Conservation (phyloP, 1,140 invertebrate species). For the Sycophaga agraensis region DNA sequence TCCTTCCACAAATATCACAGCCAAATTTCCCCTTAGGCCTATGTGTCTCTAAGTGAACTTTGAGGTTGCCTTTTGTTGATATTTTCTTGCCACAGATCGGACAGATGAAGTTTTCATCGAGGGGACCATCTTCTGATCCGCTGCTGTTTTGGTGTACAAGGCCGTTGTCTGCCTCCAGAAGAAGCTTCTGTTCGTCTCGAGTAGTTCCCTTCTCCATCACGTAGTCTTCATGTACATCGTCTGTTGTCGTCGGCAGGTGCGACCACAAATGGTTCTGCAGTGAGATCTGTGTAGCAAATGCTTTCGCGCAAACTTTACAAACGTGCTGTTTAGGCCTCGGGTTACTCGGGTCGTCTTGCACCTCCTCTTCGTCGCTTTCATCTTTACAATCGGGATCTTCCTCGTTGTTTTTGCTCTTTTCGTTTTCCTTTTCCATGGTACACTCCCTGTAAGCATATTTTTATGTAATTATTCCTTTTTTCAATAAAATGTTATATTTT, state of each 20-base stretch:
- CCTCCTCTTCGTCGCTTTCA: slow-evolving; percentile 32
- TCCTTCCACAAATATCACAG: slow-evolving; percentile 70
- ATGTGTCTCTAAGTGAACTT: slow-evolving; percentile 68
- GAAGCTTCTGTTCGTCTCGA: too few relatives aligned
- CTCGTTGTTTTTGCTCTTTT: slow-evolving; percentile 23
- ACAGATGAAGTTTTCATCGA: slow-evolving; percentile 57
- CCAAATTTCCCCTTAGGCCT: slow-evolving; percentile 64
- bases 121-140: slow-evolving; percentile 6
- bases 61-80: slow-evolving; percentile 65
- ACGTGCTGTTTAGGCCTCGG: slow-evolving; percentile 52
- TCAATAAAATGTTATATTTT: too few relatives aligned
- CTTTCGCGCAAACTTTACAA: slow-evolving; percentile 58
- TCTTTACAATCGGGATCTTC: slow-evolving; percentile 27
- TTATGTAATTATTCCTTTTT: too few relatives aligned
- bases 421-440: slow-evolving; percentile 2
- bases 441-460: too few relatives aligned
- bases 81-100: slow-evolving; percentile 65
- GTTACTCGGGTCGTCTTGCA: slow-evolving; percentile 29
- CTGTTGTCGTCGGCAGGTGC: slow-evolving; percentile 47
- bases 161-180: background rate
- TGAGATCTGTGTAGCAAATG: slow-evolving; percentile 58
- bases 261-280: slow-evolving; percentile 63
- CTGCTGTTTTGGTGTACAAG: background rate
- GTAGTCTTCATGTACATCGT: background rate
- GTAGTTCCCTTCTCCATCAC: background rate